These are phyloP conservation scores for Lysandra coridon DNA, from an alignment of 2,888 invertebrate genomes.

Conservation along the genomic window DNA sequence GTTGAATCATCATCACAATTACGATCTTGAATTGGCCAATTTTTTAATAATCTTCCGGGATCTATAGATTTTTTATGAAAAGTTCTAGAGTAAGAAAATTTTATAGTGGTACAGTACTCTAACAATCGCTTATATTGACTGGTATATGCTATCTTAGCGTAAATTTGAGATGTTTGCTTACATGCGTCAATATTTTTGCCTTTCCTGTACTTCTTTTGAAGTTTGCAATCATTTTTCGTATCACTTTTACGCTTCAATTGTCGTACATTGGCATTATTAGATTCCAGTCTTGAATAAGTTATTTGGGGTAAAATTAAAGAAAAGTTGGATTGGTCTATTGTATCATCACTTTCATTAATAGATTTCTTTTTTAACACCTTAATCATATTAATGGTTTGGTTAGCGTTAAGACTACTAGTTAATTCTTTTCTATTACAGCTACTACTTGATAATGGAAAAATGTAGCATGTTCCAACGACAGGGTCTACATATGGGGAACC, in stretches of 20 bases:
- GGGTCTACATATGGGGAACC: slow-evolving; percentile 57
- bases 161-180: slow-evolving; percentile 50
- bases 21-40: slow-evolving; percentile 58
- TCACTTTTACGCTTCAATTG: slow-evolving; percentile 60
- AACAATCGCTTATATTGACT: slow-evolving; percentile 60
- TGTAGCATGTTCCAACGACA: slow-evolving; percentile 53
- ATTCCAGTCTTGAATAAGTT: slow-evolving; percentile 52
- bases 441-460: slow-evolving; percentile 50
- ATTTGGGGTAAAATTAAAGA: slow-evolving; percentile 52
- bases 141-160: slow-evolving; percentile 51
- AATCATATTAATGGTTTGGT: slow-evolving; percentile 35
- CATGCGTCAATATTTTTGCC: slow-evolving; percentile 67
- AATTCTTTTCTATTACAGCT: slow-evolving; percentile 37
- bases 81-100: slow-evolving; percentile 65
- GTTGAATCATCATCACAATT: slow-evolving; percentile 33
- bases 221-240: slow-evolving; percentile 48
- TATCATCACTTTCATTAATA: slow-evolving; percentile 30
- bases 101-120: slow-evolving; percentile 62
- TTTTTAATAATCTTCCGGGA: slow-evolving; percentile 49
- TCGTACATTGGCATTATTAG: slow-evolving; percentile 37
- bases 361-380: slow-evolving; percentile 39
- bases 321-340: slow-evolving; percentile 41
- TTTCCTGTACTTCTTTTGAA: slow-evolving; percentile 60
- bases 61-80: slow-evolving; percentile 66
- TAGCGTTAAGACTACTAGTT: slow-evolving; percentile 34